Evolutionary conservation across 2,797 vertebrate species (phyloP).

Genomic region (Serranus cabrilla): DNA sequence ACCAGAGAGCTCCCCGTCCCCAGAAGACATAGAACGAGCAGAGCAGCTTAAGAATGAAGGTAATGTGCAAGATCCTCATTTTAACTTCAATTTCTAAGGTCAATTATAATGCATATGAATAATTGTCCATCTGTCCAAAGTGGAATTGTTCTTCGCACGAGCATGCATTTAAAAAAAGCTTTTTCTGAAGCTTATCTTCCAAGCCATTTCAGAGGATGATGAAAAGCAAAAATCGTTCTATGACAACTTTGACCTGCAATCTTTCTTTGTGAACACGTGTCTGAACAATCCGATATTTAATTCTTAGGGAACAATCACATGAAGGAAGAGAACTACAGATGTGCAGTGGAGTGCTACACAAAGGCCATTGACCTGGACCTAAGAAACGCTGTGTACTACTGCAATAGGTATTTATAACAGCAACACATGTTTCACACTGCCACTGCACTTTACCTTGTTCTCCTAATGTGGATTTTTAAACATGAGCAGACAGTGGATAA

Average conservation of each 20-base stretch:
- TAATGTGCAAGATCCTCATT: too few relatives aligned
- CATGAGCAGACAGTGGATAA: background rate
- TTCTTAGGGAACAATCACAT: conserved; percentile 96
- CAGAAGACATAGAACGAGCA: conserved; percentile 91
- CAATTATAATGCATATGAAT: too few relatives aligned
- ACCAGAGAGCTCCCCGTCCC: conserved; percentile 86
- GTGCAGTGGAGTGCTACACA: conserved; percentile 95
- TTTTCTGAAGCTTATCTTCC: background rate
- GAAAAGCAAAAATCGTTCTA: background rate
- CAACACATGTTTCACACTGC: too few relatives aligned
- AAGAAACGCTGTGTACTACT: conserved; percentile 97
- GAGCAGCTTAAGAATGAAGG: conserved; percentile 98
- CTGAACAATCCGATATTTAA: background rate
- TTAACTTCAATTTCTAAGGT: too few relatives aligned
- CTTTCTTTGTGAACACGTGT: background rate
- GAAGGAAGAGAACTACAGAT: conserved; percentile 97
- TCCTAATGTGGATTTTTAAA: background rate
- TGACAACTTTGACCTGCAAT: too few relatives aligned
- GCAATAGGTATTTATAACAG: conserved; percentile 89
- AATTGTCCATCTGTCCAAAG: background rate
- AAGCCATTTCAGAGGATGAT: background rate
- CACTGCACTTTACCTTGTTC: background rate
- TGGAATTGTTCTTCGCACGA: background rate
- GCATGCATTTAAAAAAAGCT: background rate
- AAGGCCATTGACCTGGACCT: conserved; percentile 95